Percentiles rank a stretch among this genome's conserved stretches.
Evolutionary conservation across 1,140 invertebrate genomes (phyloP).

Genomic region (Drosophila ogumai): DNA sequence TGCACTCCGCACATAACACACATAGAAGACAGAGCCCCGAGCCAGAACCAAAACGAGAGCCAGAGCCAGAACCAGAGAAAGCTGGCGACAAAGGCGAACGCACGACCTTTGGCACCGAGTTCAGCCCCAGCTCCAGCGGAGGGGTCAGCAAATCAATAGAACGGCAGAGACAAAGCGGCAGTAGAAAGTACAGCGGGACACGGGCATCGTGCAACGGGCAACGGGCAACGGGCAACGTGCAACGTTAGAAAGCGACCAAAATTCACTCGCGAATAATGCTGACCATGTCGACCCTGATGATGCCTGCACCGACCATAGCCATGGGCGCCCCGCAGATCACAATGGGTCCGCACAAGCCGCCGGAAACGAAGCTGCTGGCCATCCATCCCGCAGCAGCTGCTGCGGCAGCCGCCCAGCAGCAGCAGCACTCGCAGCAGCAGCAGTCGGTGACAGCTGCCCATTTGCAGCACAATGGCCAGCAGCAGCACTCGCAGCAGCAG

Average conservation of each 20-base stretch:
- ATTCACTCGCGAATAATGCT: conserved; percentile 84
- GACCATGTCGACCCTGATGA: conserved; percentile 85
- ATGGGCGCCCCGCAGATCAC: conserved; percentile 84
- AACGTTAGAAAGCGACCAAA: conserved; percentile 51
- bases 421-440: conserved; percentile 65
- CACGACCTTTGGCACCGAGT: conserved; percentile 79
- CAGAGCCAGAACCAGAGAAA: conserved; percentile 51
- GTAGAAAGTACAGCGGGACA: conserved; percentile 6
- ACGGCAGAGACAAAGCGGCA: conserved; percentile 30
- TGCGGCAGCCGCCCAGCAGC: conserved; percentile 71
- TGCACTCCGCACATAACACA: conserved; percentile 41
- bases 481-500: conserved; percentile 72
- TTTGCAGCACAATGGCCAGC: conserved; percentile 80
- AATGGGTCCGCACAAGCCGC: conserved; percentile 84
- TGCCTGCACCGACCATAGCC: conserved; percentile 84
- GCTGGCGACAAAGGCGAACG: conserved; percentile 75
- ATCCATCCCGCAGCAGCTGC: conserved; percentile 83
- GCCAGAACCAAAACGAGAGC: conserved; percentile 29
- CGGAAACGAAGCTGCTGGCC: conserved; percentile 84
- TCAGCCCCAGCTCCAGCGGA: conserved; percentile 60
- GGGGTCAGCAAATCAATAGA: conserved; percentile 72
- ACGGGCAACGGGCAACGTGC: background rate
- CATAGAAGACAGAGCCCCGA: conserved; percentile 45
- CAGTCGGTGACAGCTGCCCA: conserved; percentile 67
- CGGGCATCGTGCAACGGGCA: conserved; percentile 1